Percentiles rank a stretch among this genome's conserved stretches.
Evolutionary conservation across 2,797 vertebrate species (phyloP).

Genomic region (Lacerta viridis): DNA sequence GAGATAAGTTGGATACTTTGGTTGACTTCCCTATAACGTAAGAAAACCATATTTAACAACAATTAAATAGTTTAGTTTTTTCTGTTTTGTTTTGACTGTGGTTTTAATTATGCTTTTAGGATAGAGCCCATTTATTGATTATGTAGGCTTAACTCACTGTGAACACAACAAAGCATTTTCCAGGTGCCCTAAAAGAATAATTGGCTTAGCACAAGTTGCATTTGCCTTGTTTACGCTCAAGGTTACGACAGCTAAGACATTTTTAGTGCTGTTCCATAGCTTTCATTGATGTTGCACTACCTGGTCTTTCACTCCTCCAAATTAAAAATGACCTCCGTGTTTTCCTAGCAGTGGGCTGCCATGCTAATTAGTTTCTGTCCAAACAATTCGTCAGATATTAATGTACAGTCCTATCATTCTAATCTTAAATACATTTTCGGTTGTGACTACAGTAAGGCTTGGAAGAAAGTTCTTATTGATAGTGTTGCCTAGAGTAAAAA

Average conservation of each 20-base stretch:
- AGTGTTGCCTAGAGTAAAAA: not conserved
- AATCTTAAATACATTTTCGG: not conserved
- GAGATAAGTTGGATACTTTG: slow-evolving; percentile 97
- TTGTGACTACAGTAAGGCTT: not conserved
- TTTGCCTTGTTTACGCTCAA: not conserved
- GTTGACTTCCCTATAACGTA: slow-evolving; percentile 97
- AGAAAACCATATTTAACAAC: slow-evolving; percentile 63
- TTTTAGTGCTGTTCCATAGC: not conserved
- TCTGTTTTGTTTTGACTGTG: not conserved
- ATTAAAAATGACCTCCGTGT: not conserved
- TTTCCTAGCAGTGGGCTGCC: not conserved
- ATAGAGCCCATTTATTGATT: not conserved
- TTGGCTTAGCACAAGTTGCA: not conserved
- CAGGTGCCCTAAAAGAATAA: not conserved
- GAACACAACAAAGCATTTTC: slow-evolving; percentile 2
- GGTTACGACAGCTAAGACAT: not conserved
- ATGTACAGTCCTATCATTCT: not conserved
- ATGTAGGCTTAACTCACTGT: not conserved
- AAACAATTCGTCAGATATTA: not conserved
- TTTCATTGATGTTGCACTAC: not conserved
- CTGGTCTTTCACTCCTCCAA: not conserved
- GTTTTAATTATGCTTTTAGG: not conserved
- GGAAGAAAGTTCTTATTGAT: not conserved
- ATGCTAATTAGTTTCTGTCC: not conserved
- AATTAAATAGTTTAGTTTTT: slow-evolving; percentile 21